Base-by-base conservation (phyloP, 2,113 vertebrate species). In the Dermatemys mawii region DNA sequence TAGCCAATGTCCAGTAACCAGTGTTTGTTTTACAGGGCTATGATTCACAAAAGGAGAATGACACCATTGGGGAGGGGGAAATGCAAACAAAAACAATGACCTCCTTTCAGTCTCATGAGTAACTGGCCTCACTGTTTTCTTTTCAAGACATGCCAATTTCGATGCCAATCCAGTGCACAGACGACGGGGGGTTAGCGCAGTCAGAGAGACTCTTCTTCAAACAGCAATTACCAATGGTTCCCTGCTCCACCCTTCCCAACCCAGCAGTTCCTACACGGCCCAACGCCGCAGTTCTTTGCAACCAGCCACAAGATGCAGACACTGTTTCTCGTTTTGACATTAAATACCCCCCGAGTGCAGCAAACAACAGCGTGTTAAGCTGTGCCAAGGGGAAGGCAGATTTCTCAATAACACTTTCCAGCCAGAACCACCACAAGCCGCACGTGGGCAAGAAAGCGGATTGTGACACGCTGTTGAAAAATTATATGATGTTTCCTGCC, bases 201-300 rank as follows among this genome's bases (percentile, higher is more conserved):
- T 92, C 98, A 84, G 95, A 96, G 70, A 96, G 94, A 55, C 93
- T 98, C 76, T 78, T 95, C 44, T 48, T 98, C 92, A 70, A 17
- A 55, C 83, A 60, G 60, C 60, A 90, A 41, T 84, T 35, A 73
- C 87, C 92, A 49, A 83, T 90, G 48, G 51, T 51, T 27, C 49
- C 35, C 21, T 75, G 24, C 50, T 27, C 48, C 2, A 70, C 46
- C 48, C 19, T 38, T 35, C 27, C 38, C 5, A 75, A 76, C 11
- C 24, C 41, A 49, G 46, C 21, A 17, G 32, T 29, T 9, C 19
- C 88, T 41, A 21, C 55, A 4, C 5, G 48, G 26, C 46, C 8
- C 5, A 35, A 21, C 63, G 3, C 32, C 3, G 53, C 10, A 29
- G 26, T n/a, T 83, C 24, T 46, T 51, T 26, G 6, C 76, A 29